Evolutionary conservation across 2,797 vertebrate genomes (phyloP).

Genomic region (Helicolenus hilgendorfi): DNA sequence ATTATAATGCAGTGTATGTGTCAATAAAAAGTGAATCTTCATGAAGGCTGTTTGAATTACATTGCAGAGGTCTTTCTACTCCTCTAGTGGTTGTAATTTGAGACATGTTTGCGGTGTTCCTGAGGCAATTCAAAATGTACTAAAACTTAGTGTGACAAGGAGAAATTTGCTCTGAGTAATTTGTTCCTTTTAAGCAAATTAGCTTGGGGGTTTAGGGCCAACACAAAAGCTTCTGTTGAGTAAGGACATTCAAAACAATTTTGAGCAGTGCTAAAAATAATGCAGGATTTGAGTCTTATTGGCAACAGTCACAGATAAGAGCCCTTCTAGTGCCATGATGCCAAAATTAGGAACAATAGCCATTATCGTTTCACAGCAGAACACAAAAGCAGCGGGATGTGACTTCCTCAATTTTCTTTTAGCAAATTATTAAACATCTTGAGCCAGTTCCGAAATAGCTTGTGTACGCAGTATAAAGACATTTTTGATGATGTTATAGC

Average conservation of each 20-base stretch:
- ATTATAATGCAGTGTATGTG: not conserved
- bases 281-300: conserved; percentile 37
- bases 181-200: conserved; percentile 41
- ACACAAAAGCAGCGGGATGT: not conserved
- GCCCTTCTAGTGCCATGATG: conserved; percentile 9
- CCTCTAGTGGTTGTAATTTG: not conserved
- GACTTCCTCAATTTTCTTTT: conserved; percentile 11
- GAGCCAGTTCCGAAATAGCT: not conserved
- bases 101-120: not conserved
- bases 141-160: not conserved
- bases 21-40: not conserved
- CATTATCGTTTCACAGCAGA: conserved; percentile 30
- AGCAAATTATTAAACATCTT: not conserved
- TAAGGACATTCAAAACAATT: conserved; percentile 40
- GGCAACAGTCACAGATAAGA: conserved; percentile 51
- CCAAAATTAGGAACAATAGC: conserved; percentile 51
- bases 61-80: not conserved
- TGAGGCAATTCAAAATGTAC: not conserved
- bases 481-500: not conserved
- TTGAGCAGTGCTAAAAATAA: conserved; percentile 38
- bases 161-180: conserved; percentile 20
- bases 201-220: conserved; percentile 16
- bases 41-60: not conserved
- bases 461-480: not conserved
- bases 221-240: conserved; percentile 13